Evolutionary conservation across 2,797 vertebrate species (phyloP), one percentile per base, ranked within the genome.

Genomic region (Lutjanus argentimaculatus): DNA sequence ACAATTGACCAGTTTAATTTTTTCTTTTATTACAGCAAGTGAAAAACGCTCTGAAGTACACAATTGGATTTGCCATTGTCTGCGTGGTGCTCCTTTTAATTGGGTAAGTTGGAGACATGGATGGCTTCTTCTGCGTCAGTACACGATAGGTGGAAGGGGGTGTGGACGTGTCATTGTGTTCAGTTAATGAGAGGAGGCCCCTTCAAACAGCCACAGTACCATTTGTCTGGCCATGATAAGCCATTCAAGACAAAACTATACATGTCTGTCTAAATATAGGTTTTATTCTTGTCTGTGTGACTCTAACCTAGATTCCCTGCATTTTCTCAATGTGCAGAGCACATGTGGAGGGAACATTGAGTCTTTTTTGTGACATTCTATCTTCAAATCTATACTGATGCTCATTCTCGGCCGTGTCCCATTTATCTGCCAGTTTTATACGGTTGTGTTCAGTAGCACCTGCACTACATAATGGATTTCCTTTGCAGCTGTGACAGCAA

Each of bases 21-120:
- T 67, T 84, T 91, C 77, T 91, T 93, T 93, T 72, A 89, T 95
- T 95, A 76, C 92, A 99, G 98, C 98, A 99, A 96, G 95, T 99
- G 92, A 98, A 97, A 95, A 98, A 96, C 2, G 98, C 98, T 64
- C 86, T 98, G 89, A 99, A 96, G 89, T 99, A 99, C 87, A 99
- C 98, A 25, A 58, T 97, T 93, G 99, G 97, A 92, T 99, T 99
- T 89, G 89, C 93, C 90, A 89, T 97, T 66, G 87, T 99, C 93
- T 99, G 98, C 81, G 88, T 95, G 48, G 93, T 96, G 83, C 97
- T 99, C 83, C 97, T 99, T 74, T 88, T 99, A 93, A 97, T 99
- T 96, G 99, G 99, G 99, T 99, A 96, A 91, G 87, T 93, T 74
- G 53, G 67, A 86, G 72, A 84, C 79, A 79, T 36, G 77, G 76